A percentile compares a stretch with the other conserved stretches of the same genome.
Conservation (phyloP, 2,797 vertebrate genomes). For the Staurois parvus region DNA sequence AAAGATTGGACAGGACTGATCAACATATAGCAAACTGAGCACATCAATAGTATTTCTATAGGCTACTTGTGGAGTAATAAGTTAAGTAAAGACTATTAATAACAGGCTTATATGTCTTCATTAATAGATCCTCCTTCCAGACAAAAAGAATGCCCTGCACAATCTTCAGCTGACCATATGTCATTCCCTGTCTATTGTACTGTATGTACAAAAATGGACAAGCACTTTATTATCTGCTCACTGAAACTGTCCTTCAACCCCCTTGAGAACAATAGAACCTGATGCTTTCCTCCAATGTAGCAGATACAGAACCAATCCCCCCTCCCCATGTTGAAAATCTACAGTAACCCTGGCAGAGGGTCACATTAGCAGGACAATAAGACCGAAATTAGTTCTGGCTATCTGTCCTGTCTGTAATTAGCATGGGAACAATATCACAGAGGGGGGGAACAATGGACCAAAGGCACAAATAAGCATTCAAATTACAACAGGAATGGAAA, state of each 20-base stretch:
- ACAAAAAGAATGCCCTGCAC: slow-evolving; percentile 18
- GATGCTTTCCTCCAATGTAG: neutral
- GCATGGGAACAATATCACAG: slow-evolving; percentile 53
- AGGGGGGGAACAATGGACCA: slow-evolving; percentile 46
- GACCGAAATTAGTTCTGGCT: slow-evolving; percentile 60
- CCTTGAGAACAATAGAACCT: slow-evolving; percentile 14
- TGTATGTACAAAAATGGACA: slow-evolving; percentile 29
- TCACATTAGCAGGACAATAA: slow-evolving; percentile 62
- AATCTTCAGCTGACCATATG: slow-evolving; percentile 30
- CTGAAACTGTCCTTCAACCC: slow-evolving; percentile 24
- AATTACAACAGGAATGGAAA: slow-evolving; percentile 36
- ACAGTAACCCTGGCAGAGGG: slow-evolving; percentile 60
- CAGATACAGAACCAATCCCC: slow-evolving; percentile 4
- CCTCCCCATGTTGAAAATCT: slow-evolving; percentile 15
- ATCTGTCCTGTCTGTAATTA: slow-evolving; percentile 56
- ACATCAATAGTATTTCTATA: slow-evolving; percentile 9
- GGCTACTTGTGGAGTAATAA: neutral
- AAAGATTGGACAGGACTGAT: neutral
- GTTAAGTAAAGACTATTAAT: neutral
- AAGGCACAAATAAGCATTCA: slow-evolving; percentile 53
- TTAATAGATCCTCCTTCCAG: slow-evolving; percentile 3
- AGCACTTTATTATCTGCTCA: slow-evolving; percentile 22
- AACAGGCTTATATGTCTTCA: neutral
- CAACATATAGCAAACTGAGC: slow-evolving; percentile 11
- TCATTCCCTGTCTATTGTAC: slow-evolving; percentile 29